These are phyloP conservation scores for Rhinopomastus cyanomelas DNA, from an alignment of 2,113 vertebrate species.

Conservation along the genomic window DNA sequence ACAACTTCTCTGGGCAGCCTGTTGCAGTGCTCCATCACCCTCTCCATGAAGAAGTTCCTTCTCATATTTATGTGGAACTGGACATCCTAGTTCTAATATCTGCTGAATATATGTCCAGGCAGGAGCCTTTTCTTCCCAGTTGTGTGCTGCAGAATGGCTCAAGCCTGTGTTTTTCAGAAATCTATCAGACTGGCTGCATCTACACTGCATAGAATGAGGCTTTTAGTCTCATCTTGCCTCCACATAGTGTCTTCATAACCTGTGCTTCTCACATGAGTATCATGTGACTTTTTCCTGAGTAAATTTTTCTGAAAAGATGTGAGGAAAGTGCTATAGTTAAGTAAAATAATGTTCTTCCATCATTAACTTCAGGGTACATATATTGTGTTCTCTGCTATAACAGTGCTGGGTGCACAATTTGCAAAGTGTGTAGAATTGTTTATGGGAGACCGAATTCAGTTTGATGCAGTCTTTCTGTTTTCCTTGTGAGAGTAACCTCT, in stretches of 20 bases:
- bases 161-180: not conserved
- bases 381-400: not conserved
- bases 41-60: too few species aligned
- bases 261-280: not conserved
- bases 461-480: not conserved
- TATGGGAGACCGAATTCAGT: not conserved
- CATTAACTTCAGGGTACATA: not conserved
- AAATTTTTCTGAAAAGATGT: not conserved
- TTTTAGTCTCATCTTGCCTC: not conserved
- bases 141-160: not conserved
- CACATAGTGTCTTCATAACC: not conserved
- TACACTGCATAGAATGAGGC: not conserved
- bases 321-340: not conserved
- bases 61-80: too few species aligned
- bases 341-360: not conserved
- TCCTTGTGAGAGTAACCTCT: not conserved
- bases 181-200: not conserved
- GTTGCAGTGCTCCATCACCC: too few species aligned
- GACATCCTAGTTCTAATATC: too few species aligned
- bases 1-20: too few species aligned
- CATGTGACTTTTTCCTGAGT: not conserved
- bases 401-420: not conserved
- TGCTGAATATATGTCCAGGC: not conserved
- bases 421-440: not conserved
- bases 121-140: not conserved